Evolutionary conservation across 2,888 invertebrate genomes (phyloP).

Genomic region (Spilarctia lutea): DNA sequence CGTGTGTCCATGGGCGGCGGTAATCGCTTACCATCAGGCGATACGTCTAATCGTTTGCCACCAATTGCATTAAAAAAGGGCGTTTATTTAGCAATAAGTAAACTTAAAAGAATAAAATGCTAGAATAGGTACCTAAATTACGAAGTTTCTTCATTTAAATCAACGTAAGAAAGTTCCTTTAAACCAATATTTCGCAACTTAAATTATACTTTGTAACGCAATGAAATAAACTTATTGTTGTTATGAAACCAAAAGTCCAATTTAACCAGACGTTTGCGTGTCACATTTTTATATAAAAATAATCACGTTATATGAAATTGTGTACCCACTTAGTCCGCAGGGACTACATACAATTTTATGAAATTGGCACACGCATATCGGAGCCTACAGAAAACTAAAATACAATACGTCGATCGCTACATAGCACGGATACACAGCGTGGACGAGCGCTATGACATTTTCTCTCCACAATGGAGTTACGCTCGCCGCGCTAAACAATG

Average conservation of each 20-base stretch:
- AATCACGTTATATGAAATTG: background rate
- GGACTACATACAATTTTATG: background rate
- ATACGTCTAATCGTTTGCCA: no score
- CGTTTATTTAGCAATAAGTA: background rate
- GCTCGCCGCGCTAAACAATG: slow-evolving; percentile 66
- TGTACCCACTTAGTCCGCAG: background rate
- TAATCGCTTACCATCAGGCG: no score
- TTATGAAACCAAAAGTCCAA: background rate
- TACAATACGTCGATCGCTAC: slow-evolving; percentile 37
- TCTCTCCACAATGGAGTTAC: slow-evolving; percentile 64
- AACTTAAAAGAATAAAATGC: background rate
- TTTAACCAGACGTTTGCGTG: background rate
- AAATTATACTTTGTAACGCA: background rate
- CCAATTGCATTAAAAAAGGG: no score
- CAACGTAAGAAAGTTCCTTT: background rate
- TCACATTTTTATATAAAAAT: slow-evolving; percentile 6
- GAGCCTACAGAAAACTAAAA: slow-evolving; percentile 20
- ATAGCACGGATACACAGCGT: slow-evolving; percentile 29
- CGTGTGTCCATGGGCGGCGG: no score
- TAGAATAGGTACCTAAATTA: background rate
- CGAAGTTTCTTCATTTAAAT: background rate
- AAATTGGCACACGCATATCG: slow-evolving; percentile 1
- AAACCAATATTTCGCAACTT: background rate
- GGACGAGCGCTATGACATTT: slow-evolving; percentile 59
- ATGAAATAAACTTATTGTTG: background rate